phyloP scores from a whole-genome alignment of 2,888 invertebrate species.

The Ochropleura leucogaster region DNA sequence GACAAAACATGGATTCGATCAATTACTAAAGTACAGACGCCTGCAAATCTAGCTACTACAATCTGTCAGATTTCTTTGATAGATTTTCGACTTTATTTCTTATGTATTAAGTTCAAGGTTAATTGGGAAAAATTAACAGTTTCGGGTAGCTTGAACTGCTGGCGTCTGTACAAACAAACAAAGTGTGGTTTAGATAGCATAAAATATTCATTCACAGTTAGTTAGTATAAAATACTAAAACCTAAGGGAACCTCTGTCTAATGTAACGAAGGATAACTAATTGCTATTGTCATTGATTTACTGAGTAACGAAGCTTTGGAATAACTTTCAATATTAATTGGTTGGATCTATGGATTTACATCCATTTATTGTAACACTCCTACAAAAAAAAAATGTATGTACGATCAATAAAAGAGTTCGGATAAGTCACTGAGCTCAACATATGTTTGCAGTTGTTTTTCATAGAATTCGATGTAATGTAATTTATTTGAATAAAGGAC shows the following conservation, averaged over 20 bases:
- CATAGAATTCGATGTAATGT: no score
- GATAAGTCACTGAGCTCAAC: no score
- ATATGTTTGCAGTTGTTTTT: no score
- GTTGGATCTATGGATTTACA: no score
- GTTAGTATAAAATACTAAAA: not conserved
- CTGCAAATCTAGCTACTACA: no score
- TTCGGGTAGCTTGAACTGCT: no score
- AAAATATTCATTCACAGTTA: constrained; percentile 3
- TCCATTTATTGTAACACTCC: not conserved
- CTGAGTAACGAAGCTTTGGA: not conserved
- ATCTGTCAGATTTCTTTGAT: no score
- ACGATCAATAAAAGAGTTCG: not conserved
- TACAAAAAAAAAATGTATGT: not conserved
- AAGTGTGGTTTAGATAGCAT: not conserved
- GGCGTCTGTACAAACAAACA: constrained; percentile 1
- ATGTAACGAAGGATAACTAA: constrained; percentile 17
- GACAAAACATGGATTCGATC: not conserved
- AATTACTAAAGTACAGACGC: not conserved
- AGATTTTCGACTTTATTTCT: no score
- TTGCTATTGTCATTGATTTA: constrained; percentile 11
- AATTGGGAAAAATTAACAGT: no score
- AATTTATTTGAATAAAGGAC: no score
- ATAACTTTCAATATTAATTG: not conserved
- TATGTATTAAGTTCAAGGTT: no score
- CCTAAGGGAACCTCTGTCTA: not conserved